phyloP scores from a whole-genome alignment of 1,140 invertebrate species.

The Drosophila sp. region DNA sequence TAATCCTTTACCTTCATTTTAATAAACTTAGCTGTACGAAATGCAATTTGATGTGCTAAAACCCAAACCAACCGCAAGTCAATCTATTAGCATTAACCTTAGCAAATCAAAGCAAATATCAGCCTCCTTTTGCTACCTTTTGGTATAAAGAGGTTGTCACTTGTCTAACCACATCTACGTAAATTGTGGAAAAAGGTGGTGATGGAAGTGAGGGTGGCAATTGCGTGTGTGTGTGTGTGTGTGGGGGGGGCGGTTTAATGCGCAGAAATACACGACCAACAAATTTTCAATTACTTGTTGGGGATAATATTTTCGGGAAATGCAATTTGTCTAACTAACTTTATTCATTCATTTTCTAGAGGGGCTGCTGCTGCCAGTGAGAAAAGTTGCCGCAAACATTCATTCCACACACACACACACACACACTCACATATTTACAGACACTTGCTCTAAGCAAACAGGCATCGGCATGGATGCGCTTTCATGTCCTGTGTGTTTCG shows the following conservation, averaged over 20 bases:
- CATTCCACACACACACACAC: conserved; percentile 7
- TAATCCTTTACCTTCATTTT: conserved; percentile 4
- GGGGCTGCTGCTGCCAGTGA: conserved; percentile 11
- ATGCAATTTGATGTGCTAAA: conserved; percentile 11
- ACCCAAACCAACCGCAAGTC: conserved; percentile 3
- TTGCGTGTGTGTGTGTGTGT: too few species aligned
- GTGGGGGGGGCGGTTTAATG: neutral
- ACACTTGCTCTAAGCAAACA: conserved; percentile 46
- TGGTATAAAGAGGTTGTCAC: neutral
- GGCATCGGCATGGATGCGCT: conserved; percentile 40
- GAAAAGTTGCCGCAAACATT: conserved; percentile 49
- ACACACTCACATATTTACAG: conserved; percentile 9
- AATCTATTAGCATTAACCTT: conserved; percentile 10
- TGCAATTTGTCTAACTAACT: conserved; percentile 78
- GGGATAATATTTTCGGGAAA: conserved; percentile 77
- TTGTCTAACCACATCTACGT: conserved; percentile 10
- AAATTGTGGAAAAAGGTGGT: neutral
- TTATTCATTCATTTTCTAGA: conserved; percentile 74
- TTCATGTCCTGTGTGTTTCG: conserved; percentile 36
- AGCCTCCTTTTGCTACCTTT: neutral
- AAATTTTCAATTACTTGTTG: conserved; percentile 79
- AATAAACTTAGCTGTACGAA: conserved; percentile 2
- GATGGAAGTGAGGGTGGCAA: neutral
- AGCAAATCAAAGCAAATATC: conserved; percentile 11
- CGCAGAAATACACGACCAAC: conserved; percentile 68